A percentile compares a stretch with the other conserved stretches of the same genome.
These are phyloP conservation scores for Apogon talboti DNA, from an alignment of 2,797 vertebrate species.

Conservation along the genomic window DNA sequence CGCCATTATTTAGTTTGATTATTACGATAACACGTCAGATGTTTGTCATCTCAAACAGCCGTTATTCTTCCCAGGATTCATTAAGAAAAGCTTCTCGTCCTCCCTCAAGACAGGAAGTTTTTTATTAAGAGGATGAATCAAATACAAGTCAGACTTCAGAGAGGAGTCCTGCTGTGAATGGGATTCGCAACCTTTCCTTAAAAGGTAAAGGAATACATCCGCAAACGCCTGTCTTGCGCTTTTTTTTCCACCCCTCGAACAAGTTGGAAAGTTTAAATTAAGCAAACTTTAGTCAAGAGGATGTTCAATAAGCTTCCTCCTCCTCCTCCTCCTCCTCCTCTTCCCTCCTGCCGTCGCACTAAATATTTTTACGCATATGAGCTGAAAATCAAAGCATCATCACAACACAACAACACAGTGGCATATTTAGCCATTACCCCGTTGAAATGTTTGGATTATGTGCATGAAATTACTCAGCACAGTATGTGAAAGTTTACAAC, in stretches of 20 bases:
- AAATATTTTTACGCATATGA: slow-evolving; percentile 7
- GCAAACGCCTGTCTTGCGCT: slow-evolving; percentile 41
- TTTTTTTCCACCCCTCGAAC: slow-evolving; percentile 26
- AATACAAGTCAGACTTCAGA: slow-evolving; percentile 58
- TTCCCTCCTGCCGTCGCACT: not conserved
- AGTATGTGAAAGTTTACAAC: not conserved
- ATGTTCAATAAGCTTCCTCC: not conserved
- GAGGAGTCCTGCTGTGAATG: slow-evolving; percentile 60
- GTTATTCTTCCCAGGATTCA: slow-evolving; percentile 72
- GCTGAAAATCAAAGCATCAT: slow-evolving; percentile 34
- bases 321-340: too few relatives aligned
- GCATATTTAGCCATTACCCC: slow-evolving; percentile 8
- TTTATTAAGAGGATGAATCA: slow-evolving; percentile 81
- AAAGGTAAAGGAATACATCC: slow-evolving; percentile 60
- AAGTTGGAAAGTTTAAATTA: slow-evolving; percentile 56
- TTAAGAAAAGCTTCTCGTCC: slow-evolving; percentile 64
- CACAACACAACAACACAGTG: slow-evolving; percentile 11
- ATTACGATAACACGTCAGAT: slow-evolving; percentile 64
- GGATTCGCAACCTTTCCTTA: slow-evolving; percentile 52
- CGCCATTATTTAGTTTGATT: slow-evolving; percentile 61
- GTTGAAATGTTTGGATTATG: not conserved
- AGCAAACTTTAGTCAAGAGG: slow-evolving; percentile 33
- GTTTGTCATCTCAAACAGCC: slow-evolving; percentile 68
- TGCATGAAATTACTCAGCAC: not conserved
- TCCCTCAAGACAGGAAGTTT: slow-evolving; percentile 73